Conservation (phyloP, 1,140 invertebrate genomes). For the Pogonomyrmex barbatus region DNA sequence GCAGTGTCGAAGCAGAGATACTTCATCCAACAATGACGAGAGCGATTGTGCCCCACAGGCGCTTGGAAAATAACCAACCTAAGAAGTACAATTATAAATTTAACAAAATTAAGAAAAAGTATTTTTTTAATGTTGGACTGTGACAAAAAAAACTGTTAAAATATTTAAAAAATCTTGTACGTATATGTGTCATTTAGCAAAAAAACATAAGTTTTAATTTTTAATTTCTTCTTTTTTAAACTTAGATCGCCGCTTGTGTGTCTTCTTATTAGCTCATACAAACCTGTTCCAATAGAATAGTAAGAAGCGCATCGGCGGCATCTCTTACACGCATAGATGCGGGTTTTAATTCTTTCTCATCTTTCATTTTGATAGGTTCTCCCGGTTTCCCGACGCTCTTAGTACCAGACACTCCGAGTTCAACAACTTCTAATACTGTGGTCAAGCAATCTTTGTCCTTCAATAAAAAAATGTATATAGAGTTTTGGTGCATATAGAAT, state of each 20-base stretch:
- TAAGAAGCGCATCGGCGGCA: constrained; percentile 96
- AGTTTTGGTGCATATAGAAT: constrained; percentile 8
- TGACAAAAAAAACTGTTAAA: not conserved
- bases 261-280: constrained; percentile 46
- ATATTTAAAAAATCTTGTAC: not conserved
- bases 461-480: not conserved
- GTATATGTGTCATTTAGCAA: not conserved
- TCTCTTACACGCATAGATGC: constrained; percentile 98
- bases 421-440: constrained; percentile 97
- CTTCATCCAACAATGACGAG: constrained; percentile 95
- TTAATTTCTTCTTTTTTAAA: constrained; percentile 10
- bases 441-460: constrained; percentile 96
- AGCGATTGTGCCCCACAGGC: constrained; percentile 94
- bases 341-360: constrained; percentile 98
- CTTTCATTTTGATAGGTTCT: constrained; percentile 96
- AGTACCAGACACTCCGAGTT: constrained; percentile 98
- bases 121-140: not conserved
- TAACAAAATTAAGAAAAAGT: not conserved
- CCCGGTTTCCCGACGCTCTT: constrained; percentile 95
- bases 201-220: not conserved
- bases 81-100: constrained; percentile 39
- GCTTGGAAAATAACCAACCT: constrained; percentile 94
- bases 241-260: not conserved
- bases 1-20: constrained; percentile 93
- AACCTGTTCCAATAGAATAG: constrained; percentile 96